Base-by-base conservation (phyloP, 2,113 vertebrate genomes). In the Apaloderma vittatum region DNA sequence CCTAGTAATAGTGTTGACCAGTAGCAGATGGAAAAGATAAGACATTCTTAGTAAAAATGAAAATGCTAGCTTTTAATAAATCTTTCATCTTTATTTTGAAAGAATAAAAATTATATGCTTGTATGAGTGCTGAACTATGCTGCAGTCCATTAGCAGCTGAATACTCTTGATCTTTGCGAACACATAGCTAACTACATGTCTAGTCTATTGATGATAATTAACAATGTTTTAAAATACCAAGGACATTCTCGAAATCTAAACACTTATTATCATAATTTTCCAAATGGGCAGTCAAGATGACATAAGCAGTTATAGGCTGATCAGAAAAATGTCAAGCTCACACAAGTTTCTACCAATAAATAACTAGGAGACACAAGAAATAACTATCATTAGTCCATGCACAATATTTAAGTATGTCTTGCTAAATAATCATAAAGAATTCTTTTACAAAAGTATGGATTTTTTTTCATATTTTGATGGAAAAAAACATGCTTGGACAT, bases 1-100 rank as follows among this genome's bases (percentile, higher is more conserved):
- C 0, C 2, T n/a, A 34, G 12, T 49, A 32, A n/a, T 3, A 46
- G 8, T n/a, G 8, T 32, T 55, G 36, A 7, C 15, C 16, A 62
- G 29, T 62, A 85, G 8, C 2, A 62, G 54, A 40, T 34, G 29
- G 19, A 91, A 85, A 72, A 62, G 43, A 6, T 26, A 93, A 76
- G 67, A n/a, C 6, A 8, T 62, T 76, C 11, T 30, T 72, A 34
- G 12, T n/a, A 48, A 76, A 75, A 65, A 61, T 52, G 3, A 54
- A 80, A 85, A 68, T 32, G 1, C 3, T 54, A 46, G 6, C 7
- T 66, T 88, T 84, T 57, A 77, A 45, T 77, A 62, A 55, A 71
- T 29, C 7, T 68, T 8, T 34, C 11, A 20, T 37, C 6, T 87
- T 55, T 66, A 43, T 52, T 91, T 85, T 45, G 29, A 77, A 77